Evolutionary conservation across 2,113 vertebrate species (phyloP).

Genomic region (Pao palembangensis): DNA sequence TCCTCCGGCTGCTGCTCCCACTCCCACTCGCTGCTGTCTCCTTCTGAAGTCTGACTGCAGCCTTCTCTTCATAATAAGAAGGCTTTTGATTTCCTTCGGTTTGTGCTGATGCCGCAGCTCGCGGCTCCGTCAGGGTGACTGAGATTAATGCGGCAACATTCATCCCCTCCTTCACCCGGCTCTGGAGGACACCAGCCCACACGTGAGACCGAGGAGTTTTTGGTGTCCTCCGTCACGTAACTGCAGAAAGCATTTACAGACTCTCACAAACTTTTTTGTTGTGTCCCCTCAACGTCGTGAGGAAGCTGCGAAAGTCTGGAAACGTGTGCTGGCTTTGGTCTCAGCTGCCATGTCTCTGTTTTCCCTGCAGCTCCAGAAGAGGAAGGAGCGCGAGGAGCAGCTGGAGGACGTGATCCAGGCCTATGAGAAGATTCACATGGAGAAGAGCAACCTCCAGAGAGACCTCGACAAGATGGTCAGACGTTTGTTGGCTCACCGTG

Average conservation of each 20-base stretch:
- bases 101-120: not conserved
- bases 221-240: slow-evolving; percentile 40
- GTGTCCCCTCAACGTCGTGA: not conserved
- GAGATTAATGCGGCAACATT: slow-evolving; percentile 9
- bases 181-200: not conserved
- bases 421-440: slow-evolving; percentile 96
- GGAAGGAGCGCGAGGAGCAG: slow-evolving; percentile 93
- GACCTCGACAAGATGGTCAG: slow-evolving; percentile 93
- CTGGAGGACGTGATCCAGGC: slow-evolving; percentile 96
- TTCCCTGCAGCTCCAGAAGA: slow-evolving; percentile 84
- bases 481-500: slow-evolving; percentile 7
- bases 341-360: slow-evolving; percentile 14
- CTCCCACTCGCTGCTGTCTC: not conserved
- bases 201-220: slow-evolving; percentile 23
- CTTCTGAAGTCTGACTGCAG: too few species aligned
- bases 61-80: too few species aligned
- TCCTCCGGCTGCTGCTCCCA: slow-evolving; percentile 6
- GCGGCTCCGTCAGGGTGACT: slow-evolving; percentile 8
- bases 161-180: too few species aligned
- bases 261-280: slow-evolving; percentile 1
- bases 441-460: slow-evolving; percentile 90
- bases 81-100: slow-evolving; percentile 9
- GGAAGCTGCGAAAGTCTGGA: slow-evolving; percentile 30
- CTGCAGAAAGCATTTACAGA: slow-evolving; percentile 25
- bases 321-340: slow-evolving; percentile 10